Base-by-base conservation (phyloP, 1,140 invertebrate genomes). In the Heliothis virescens region DNA sequence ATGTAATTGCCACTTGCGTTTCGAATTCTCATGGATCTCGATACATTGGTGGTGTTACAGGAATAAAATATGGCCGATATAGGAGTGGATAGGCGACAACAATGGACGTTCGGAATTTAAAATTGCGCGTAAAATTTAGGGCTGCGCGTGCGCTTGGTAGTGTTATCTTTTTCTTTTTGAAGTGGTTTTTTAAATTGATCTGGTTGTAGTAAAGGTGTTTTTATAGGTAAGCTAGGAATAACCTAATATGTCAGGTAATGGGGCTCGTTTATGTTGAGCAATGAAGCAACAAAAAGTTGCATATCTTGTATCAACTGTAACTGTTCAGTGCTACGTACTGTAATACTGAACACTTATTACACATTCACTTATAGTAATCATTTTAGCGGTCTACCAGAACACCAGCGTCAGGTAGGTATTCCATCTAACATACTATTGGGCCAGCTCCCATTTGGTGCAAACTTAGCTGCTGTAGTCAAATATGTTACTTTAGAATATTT, bases 71-170 rank as follows among this genome's bases (percentile, higher is more conserved):
- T 82, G 83, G 72, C 79, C 83, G 87, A 89, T 87, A 82, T 86
- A 83, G 82, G 72, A 85, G 63, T 74, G 88, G 86, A 89, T 89
- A 87, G 85, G 83, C 85, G 88, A 86, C 86, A 86, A 89, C 88
- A 89, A 89, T 87, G 86, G 86, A 72, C 83, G 82, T 79, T 89
- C 69, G 85, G 85, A 89, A 87, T 89, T 89, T 89, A 84, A 89
- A 89, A 89, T 89, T 87, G 84, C 84, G 84, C 81, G 86, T 82
- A 82, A 84, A 86, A 81, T 85, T 77, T 82, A 88, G 88, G 88
- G 88, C 63, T 87, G 86, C 65, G 77, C 73, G 48, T 72, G 79
- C 69, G 57, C 60, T 55, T 34, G 13, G 55, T 60, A 21, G 10
- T 4, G 47, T 65, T 16, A 53, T 63, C 53, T 34, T 53, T 60